A percentile compares a stretch with the other conserved stretches of the same genome.
These are phyloP conservation scores for Diadromus collaris DNA, from an alignment of 2,888 invertebrate species.

Conservation along the genomic window DNA sequence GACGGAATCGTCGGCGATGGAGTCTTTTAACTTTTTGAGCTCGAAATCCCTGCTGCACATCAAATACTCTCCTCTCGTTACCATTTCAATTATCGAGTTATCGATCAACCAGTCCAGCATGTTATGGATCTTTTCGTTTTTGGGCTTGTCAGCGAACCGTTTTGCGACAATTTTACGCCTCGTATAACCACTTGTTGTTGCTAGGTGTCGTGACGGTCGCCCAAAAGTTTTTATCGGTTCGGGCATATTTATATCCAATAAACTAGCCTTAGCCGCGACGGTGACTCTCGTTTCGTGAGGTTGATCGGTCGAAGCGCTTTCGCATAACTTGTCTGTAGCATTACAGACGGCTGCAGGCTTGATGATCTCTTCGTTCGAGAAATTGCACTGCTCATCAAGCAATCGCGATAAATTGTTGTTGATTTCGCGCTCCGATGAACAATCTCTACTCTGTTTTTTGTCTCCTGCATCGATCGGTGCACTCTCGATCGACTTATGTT, in stretches of 20 bases:
- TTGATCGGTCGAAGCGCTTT: too few species aligned
- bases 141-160: background rate
- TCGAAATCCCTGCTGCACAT: background rate
- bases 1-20: background rate
- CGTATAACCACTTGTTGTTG: background rate
- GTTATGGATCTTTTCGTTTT: background rate
- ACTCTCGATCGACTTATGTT: too few species aligned
- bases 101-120: slow-evolving; percentile 2
- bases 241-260: background rate
- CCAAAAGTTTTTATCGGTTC: background rate
- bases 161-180: background rate
- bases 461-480: too few species aligned
- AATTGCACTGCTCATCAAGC: too few species aligned
- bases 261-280: background rate
- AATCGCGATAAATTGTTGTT: too few species aligned
- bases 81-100: background rate
- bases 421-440: too few species aligned
- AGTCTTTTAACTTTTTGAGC: background rate
- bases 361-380: too few species aligned
- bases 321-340: too few species aligned
- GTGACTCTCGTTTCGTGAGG: background rate
- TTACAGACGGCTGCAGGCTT: too few species aligned
- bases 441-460: too few species aligned
- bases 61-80: background rate
- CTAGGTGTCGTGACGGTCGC: background rate